Conservation (phyloP, 2,113 vertebrate species). For the Strix aluco region DNA sequence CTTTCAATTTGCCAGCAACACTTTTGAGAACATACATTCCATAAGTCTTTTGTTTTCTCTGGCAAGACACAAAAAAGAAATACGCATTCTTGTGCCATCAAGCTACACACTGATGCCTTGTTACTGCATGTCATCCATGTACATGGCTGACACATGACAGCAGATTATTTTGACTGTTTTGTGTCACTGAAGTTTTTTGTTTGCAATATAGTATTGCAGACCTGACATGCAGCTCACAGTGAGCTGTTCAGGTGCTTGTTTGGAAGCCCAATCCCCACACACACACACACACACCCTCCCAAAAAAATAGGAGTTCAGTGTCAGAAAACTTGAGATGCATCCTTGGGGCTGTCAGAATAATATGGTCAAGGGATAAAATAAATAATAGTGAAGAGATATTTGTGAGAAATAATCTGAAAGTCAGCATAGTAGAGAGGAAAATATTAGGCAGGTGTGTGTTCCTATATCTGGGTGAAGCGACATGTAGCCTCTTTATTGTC, state of each 20-base stretch:
- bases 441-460: not conserved
- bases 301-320: not conserved
- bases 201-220: not conserved
- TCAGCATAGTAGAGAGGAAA: not conserved
- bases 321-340: not conserved
- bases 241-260: not conserved
- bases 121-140: not conserved
- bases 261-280: not conserved
- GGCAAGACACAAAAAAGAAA: not conserved
- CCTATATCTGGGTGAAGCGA: not conserved
- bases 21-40: not conserved
- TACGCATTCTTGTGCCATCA: not conserved
- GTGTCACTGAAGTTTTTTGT: not conserved
- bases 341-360: not conserved
- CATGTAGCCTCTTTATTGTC: not conserved
- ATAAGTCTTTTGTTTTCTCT: not conserved
- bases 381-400: not conserved
- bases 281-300: not conserved
- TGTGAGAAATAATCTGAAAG: not conserved
- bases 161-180: not conserved
- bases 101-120: not conserved
- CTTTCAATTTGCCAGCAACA: not conserved
- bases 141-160: not conserved
- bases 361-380: not conserved
- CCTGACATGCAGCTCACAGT: accelerated